Conservation (phyloP, 2,113 vertebrate genomes). For the Tyrannus savana region DNA sequence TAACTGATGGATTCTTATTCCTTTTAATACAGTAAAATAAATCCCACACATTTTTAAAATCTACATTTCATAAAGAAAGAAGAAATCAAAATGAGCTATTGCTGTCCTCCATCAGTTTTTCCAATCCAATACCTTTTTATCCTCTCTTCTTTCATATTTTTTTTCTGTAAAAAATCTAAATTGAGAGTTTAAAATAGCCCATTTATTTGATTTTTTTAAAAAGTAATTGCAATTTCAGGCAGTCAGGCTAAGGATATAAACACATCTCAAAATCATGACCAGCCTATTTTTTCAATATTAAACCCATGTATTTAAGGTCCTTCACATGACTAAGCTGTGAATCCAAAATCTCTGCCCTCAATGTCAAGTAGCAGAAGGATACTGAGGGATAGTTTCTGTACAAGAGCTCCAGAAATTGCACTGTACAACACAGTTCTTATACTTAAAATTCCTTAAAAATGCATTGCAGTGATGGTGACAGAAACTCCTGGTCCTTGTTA, state of each 20-base stretch:
- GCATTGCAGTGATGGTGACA: not conserved
- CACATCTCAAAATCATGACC: not conserved
- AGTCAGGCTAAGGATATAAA: conserved; percentile 4
- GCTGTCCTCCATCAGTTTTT: not conserved
- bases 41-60: not conserved
- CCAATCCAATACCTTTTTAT: not conserved
- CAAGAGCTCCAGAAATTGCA: not conserved
- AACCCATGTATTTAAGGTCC: conserved; percentile 37
- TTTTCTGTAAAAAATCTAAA: not conserved
- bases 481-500: not conserved
- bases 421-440: not conserved
- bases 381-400: not conserved
- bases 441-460: not conserved
- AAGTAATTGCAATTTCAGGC: not conserved
- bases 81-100: not conserved
- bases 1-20: not conserved
- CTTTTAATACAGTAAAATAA: not conserved
- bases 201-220: not conserved
- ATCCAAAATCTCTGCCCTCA: not conserved
- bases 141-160: not conserved
- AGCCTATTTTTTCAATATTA: conserved; percentile 35
- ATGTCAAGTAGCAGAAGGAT: not conserved
- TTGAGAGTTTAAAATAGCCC: not conserved
- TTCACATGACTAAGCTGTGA: not conserved
- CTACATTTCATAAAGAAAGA: not conserved